Percentiles rank a stretch among this genome's conserved stretches.
Conservation (phyloP, 1,140 invertebrate species). For the Whitmania pigra region DNA sequence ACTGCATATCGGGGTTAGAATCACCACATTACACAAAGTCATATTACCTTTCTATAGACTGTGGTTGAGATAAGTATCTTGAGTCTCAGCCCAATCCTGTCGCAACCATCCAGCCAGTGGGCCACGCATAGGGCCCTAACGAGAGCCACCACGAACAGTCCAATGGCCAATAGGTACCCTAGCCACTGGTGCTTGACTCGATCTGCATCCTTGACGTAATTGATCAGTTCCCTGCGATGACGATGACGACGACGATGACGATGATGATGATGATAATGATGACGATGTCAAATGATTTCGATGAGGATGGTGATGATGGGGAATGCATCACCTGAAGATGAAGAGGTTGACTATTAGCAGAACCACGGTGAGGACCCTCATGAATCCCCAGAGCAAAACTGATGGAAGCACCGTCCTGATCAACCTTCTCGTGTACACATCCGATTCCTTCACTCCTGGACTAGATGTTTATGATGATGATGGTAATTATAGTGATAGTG, state of each 20-base stretch:
- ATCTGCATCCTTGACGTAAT: slow-evolving; percentile 34
- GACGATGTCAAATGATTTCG: no score
- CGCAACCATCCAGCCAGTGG: background rate
- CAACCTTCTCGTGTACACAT: background rate
- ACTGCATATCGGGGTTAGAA: background rate
- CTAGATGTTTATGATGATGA: background rate
- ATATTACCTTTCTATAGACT: slow-evolving; percentile 23
- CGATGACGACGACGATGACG: no score
- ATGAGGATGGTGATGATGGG: no score
- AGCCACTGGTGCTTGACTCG: slow-evolving; percentile 51
- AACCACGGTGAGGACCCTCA: background rate
- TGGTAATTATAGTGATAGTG: background rate
- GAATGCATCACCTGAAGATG: background rate
- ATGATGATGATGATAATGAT: no score
- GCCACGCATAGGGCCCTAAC: slow-evolving; percentile 67
- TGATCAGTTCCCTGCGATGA: slow-evolving; percentile 29
- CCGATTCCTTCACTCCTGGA: background rate
- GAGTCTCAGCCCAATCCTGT: slow-evolving; percentile 20
- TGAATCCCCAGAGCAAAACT: background rate
- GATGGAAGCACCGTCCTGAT: background rate
- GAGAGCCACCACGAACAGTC: slow-evolving; percentile 61
- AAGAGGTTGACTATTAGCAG: background rate
- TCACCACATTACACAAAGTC: background rate
- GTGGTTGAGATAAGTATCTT: slow-evolving; percentile 16
- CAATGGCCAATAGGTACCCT: slow-evolving; percentile 62